phyloP scores from a whole-genome alignment of 2,797 vertebrate species.

The Macrochelys suwanniensis region DNA sequence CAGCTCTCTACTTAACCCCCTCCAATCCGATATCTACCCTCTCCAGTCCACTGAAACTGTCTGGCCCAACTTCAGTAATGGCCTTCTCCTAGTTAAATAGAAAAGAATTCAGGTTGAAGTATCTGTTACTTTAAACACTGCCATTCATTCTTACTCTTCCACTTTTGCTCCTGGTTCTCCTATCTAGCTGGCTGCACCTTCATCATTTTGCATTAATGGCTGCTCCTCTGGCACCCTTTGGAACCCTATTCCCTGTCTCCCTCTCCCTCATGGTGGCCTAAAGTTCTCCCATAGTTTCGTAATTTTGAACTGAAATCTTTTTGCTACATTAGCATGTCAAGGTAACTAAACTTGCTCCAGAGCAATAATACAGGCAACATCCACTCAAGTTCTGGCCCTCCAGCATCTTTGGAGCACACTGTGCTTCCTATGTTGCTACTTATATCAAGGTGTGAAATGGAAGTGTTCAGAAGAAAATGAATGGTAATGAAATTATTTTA shows the following conservation, averaged over 20 bases:
- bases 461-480: neutral
- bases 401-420: neutral
- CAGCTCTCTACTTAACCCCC: neutral
- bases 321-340: conserved; percentile 6
- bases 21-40: too few relatives aligned
- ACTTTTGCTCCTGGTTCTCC: neutral
- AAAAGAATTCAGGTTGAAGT: neutral
- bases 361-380: accelerated
- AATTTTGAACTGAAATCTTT: conserved; percentile 28
- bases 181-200: neutral
- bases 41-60: neutral
- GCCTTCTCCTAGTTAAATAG: neutral
- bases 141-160: neutral
- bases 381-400: neutral
- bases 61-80: neutral
- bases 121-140: neutral
- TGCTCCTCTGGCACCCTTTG: conserved; percentile 9
- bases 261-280: neutral
- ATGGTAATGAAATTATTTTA: neutral
- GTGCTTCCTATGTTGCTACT: neutral
- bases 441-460: neutral
- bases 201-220: neutral
- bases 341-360: neutral
- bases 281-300: conserved; percentile 37
- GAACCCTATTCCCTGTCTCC: neutral